phyloP scores from a whole-genome alignment of 2,797 vertebrate genomes.

The Apogon talboti region DNA sequence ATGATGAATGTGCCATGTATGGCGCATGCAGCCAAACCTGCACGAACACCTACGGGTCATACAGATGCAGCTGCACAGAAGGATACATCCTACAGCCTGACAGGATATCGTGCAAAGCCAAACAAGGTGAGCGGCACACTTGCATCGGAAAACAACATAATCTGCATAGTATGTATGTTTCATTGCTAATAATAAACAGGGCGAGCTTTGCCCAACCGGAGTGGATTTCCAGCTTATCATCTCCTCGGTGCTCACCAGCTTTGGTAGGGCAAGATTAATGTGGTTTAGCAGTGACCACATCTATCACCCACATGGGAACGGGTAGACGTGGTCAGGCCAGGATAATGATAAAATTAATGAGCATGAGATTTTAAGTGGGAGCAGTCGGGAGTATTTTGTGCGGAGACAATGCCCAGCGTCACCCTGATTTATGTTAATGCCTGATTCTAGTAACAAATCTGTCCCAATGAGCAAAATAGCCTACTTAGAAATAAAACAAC shows the following conservation, averaged over 20 bases:
- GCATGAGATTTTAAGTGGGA: conserved; percentile 77
- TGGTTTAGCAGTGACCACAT: conserved; percentile 71
- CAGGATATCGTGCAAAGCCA: conserved; percentile 93
- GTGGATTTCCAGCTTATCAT: conserved; percentile 41
- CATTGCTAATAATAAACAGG: conserved; percentile 73
- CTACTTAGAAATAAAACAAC: conserved; percentile 61
- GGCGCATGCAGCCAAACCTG: conserved; percentile 95
- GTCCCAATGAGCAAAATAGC: conserved; percentile 60
- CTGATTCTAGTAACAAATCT: conserved; percentile 52
- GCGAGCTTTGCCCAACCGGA: conserved; percentile 31
- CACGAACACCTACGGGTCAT: conserved; percentile 92
- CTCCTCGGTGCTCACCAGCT: no score
- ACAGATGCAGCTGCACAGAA: conserved; percentile 92
- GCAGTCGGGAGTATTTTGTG: conserved; percentile 75
- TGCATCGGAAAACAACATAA: conserved; percentile 45
- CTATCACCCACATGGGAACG: conserved; percentile 69
- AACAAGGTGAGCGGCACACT: conserved; percentile 89
- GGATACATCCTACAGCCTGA: conserved; percentile 93
- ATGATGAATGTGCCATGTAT: conserved; percentile 93
- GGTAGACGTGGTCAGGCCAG: conserved; percentile 71
- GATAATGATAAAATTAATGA: conserved; percentile 84
- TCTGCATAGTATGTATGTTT: conserved; percentile 61
- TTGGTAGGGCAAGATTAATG: conserved; percentile 78
- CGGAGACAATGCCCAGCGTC: conserved; percentile 68
- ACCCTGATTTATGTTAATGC: conserved; percentile 77